Conservation (phyloP, 2,797 vertebrate species). For the Tamandua tetradactyla region DNA sequence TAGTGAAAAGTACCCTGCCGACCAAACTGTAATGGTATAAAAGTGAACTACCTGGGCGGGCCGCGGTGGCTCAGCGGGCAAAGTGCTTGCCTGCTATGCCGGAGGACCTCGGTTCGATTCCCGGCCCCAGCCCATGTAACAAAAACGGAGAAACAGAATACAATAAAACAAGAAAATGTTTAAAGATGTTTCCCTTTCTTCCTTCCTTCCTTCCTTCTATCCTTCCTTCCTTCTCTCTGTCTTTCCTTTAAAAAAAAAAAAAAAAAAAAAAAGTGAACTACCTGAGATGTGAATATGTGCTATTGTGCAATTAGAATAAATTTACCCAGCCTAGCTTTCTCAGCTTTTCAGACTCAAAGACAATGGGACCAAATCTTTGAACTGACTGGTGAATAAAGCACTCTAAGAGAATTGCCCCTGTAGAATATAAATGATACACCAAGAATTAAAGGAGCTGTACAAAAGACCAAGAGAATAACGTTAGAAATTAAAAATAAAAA, state of each 20-base stretch:
- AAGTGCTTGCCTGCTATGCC: too few relatives aligned
- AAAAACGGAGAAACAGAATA: too few relatives aligned
- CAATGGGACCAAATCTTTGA: constrained; percentile 11
- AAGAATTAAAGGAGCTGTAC: constrained; percentile 30
- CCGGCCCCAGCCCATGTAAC: too few relatives aligned
- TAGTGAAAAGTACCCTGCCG: constrained; percentile 47
- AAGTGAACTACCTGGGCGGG: constrained; percentile 64
- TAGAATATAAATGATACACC: neutral
- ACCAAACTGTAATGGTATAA: constrained; percentile 49
- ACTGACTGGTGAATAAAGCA: constrained; percentile 26
- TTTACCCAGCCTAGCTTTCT: neutral
- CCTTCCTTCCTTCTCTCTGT: too few relatives aligned
- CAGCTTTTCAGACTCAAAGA: constrained; percentile 26
- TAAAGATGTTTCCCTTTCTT: too few relatives aligned
- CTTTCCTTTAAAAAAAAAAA: too few relatives aligned
- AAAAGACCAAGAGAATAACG: constrained; percentile 13
- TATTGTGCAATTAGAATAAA: neutral
- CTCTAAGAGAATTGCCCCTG: neutral
- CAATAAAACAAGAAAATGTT: too few relatives aligned
- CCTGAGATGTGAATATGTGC: constrained; percentile 56
- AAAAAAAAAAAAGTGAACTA: constrained; percentile 61
- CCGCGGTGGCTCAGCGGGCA: too few relatives aligned
- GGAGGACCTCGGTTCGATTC: too few relatives aligned
- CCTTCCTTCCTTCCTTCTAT: too few relatives aligned
- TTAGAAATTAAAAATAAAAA: neutral